Conservation (phyloP, 1,140 invertebrate species). For the Plectrocnemia conspersa region DNA sequence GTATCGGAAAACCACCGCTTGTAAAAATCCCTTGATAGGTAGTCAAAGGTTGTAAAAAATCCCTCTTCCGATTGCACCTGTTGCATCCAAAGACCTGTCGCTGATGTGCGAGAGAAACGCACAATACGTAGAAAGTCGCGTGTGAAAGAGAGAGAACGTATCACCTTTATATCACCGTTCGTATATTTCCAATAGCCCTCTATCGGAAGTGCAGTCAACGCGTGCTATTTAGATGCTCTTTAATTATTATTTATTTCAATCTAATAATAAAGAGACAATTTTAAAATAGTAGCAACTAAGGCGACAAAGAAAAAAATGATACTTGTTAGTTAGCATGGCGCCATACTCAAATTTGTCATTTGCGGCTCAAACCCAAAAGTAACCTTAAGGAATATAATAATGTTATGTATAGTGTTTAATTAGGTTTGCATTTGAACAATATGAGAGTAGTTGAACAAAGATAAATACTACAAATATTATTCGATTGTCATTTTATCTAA, state of each 20-base stretch:
- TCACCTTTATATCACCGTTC: constrained; percentile 14
- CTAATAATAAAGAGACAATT: no score
- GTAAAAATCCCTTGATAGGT: constrained; percentile 32
- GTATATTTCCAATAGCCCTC: constrained; percentile 24
- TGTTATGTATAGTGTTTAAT: no score
- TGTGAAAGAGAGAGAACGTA: constrained; percentile 10
- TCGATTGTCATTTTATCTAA: no score
- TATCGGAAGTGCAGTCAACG: constrained; percentile 15
- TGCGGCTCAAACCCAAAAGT: no score
- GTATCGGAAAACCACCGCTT: constrained; percentile 27
- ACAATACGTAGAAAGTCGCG: not conserved
- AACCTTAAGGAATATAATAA: no score
- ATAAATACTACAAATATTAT: no score
- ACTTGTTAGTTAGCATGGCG: no score
- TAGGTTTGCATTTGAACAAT: no score
- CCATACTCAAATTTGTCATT: no score
- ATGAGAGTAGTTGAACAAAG: no score
- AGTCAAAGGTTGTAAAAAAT: constrained; percentile 28
- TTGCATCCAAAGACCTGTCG: constrained; percentile 11
- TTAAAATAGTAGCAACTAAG: no score
- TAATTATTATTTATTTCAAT: not conserved
- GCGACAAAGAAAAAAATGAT: no score
- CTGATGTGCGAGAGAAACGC: constrained; percentile 6
- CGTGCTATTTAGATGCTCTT: not conserved
- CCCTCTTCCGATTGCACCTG: constrained; percentile 29